Evolutionary conservation across 1,140 invertebrate species (phyloP).

Genomic region (Conopomorpha cramerella): DNA sequence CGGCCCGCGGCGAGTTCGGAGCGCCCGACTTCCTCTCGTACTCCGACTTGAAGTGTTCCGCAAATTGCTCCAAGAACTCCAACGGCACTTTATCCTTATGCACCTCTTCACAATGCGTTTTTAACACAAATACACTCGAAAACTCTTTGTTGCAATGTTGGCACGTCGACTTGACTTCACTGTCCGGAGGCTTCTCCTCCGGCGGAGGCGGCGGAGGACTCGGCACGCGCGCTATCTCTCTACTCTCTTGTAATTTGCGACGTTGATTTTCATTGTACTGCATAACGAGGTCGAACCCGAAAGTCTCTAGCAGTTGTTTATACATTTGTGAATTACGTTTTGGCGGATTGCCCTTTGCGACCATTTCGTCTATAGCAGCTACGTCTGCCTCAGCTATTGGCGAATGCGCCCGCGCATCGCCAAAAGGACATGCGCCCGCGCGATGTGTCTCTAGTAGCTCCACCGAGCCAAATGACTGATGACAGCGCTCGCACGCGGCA

Average conservation of each 20-base stretch:
- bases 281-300: constrained; percentile 95
- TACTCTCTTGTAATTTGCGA: constrained; percentile 62
- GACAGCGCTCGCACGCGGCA: constrained; percentile 75
- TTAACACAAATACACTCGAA: constrained; percentile 93
- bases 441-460: constrained; percentile 84
- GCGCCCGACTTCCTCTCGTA: constrained; percentile 81
- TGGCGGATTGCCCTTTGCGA: constrained; percentile 58
- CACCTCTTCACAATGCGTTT: constrained; percentile 94
- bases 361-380: constrained; percentile 53
- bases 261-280: constrained; percentile 94
- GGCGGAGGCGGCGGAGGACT: constrained; percentile 63
- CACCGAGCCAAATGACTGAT: constrained; percentile 75
- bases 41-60: constrained; percentile 85
- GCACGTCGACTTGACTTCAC: constrained; percentile 77
- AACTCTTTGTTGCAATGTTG: constrained; percentile 91
- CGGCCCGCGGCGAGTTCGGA: constrained; percentile 67
- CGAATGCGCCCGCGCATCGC: constrained; percentile 64
- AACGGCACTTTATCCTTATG: constrained; percentile 89
- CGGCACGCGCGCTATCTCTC: constrained; percentile 59
- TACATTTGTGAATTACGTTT: constrained; percentile 83
- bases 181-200: constrained; percentile 65
- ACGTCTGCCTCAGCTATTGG: constrained; percentile 58
- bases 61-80: constrained; percentile 89
- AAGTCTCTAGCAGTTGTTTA: constrained; percentile 88
- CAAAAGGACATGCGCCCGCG: constrained; percentile 79